Percentiles rank a stretch among this genome's conserved stretches.
phyloP scores from a whole-genome alignment of 1,140 invertebrate species.

The Ladona fulva region DNA sequence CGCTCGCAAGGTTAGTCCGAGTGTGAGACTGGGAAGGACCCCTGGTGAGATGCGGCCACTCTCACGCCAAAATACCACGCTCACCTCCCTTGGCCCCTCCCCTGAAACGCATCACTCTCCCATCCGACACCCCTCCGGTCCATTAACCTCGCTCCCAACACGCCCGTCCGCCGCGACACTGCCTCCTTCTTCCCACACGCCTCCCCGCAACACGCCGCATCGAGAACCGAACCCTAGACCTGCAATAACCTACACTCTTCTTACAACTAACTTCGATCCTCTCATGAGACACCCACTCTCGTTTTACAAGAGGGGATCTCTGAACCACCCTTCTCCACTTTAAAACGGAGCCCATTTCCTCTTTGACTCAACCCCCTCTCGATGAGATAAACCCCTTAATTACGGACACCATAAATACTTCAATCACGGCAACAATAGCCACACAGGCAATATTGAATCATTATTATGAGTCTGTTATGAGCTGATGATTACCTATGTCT shows the following conservation, averaged over 20 bases:
- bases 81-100: too few species aligned
- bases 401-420: too few species aligned
- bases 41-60: background rate
- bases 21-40: background rate
- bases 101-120: background rate
- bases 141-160: background rate
- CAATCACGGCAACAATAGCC: too few species aligned
- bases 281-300: background rate
- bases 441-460: too few species aligned
- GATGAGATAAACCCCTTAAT: too few species aligned
- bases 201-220: background rate
- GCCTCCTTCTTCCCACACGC: background rate
- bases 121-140: background rate
- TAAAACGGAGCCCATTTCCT: too few species aligned
- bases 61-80: slow-evolving; percentile 2
- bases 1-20: background rate
- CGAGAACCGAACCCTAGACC: background rate
- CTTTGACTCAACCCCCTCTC: too few species aligned
- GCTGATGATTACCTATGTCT: too few species aligned
- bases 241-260: background rate
- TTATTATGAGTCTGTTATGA: too few species aligned
- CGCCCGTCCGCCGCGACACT: background rate
- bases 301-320: background rate
- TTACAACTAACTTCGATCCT: too few species aligned
- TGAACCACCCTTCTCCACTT: background rate